phyloP scores from a whole-genome alignment of 2,797 vertebrate genomes.

The Sylvia borin region DNA sequence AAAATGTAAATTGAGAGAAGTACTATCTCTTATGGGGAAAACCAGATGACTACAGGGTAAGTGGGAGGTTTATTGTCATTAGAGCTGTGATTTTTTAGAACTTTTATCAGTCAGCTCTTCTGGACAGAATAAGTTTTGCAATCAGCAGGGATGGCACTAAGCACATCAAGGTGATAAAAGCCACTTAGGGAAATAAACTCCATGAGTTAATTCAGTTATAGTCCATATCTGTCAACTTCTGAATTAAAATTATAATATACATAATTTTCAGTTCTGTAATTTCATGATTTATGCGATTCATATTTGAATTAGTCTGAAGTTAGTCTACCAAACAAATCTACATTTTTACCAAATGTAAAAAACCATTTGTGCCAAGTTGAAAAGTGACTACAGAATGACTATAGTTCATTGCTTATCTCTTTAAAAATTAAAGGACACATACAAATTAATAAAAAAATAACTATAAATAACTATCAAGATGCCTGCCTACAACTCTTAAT shows the following conservation, averaged over 20 bases:
- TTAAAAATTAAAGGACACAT: neutral
- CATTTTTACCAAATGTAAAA: neutral
- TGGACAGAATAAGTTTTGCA: neutral
- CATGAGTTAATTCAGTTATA: neutral
- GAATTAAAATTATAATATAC: neutral
- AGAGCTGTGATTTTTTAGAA: neutral
- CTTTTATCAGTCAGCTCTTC: neutral
- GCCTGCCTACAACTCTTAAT: neutral
- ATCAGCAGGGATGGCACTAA: neutral
- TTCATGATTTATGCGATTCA: neutral
- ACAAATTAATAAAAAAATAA: neutral
- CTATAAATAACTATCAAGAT: neutral
- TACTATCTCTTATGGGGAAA: neutral
- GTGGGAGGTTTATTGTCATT: neutral
- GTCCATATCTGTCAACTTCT: neutral
- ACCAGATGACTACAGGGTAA: neutral
- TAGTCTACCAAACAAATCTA: neutral
- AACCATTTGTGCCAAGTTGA: neutral
- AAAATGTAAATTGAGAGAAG: conserved; percentile 32
- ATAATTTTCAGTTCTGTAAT: neutral
- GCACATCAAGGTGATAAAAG: neutral
- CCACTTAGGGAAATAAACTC: neutral
- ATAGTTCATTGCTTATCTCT: neutral
- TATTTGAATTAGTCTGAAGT: neutral
- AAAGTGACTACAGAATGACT: neutral